Conservation (phyloP, 2,888 invertebrate genomes). For the Gasteruption jaculator region DNA sequence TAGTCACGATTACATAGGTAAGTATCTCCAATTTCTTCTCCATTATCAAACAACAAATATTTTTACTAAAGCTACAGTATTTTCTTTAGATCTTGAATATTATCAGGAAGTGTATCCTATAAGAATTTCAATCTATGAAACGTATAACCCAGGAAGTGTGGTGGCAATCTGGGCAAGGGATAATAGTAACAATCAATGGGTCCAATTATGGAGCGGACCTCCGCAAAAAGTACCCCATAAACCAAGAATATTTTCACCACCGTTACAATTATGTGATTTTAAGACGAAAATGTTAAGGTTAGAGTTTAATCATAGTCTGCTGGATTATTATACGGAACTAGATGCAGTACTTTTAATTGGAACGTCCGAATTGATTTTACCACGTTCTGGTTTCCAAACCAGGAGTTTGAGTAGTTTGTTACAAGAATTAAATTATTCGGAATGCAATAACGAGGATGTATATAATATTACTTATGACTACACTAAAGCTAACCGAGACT, state of each 20-base stretch:
- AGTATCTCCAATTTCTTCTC: constrained; percentile 27
- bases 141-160: constrained; percentile 80
- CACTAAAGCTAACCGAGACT: constrained; percentile 37
- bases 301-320: constrained; percentile 77
- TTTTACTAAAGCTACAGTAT: no score
- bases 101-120: constrained; percentile 65
- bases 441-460: constrained; percentile 32
- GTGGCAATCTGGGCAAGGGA: constrained; percentile 72
- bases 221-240: constrained; percentile 60
- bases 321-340: constrained; percentile 83
- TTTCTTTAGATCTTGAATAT: constrained; percentile 60
- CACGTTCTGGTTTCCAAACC: constrained; percentile 34
- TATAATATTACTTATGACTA: constrained; percentile 45
- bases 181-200: constrained; percentile 59
- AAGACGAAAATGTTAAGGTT: constrained; percentile 63
- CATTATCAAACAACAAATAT: constrained; percentile 11
- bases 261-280: constrained; percentile 44
- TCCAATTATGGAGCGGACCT: constrained; percentile 71
- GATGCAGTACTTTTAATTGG: constrained; percentile 82
- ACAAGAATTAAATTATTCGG: constrained; percentile 32
- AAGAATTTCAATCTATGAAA: constrained; percentile 74
- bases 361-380: constrained; percentile 51
- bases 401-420: constrained; percentile 39
- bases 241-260: constrained; percentile 74
- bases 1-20: constrained; percentile 80